phyloP scores from a whole-genome alignment of 2,888 invertebrate species.

The Hyalella azteca region DNA sequence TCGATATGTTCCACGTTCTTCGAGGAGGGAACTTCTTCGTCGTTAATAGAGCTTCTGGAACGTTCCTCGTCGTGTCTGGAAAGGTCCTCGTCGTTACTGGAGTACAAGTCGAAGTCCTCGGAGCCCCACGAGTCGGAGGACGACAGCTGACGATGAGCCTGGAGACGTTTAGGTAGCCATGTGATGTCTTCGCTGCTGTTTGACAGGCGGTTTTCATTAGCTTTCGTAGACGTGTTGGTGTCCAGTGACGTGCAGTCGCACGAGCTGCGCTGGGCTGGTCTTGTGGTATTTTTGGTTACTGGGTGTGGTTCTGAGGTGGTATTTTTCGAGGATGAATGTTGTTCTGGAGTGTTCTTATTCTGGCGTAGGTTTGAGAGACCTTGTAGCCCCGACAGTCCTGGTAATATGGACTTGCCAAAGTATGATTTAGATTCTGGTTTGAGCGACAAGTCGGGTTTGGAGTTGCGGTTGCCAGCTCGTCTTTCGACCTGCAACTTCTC shows the following conservation, averaged over 20 bases:
- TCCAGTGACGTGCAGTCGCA: too few species aligned
- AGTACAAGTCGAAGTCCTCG: constrained; percentile 59
- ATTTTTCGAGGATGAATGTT: not conserved
- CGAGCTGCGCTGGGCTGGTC: not conserved
- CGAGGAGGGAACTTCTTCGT: too few species aligned
- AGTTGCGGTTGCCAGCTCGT: not conserved
- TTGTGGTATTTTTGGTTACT: not conserved
- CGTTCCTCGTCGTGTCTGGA: not conserved
- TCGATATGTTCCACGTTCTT: too few species aligned
- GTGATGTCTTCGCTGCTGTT: constrained; percentile 6
- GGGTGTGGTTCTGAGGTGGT: not conserved
- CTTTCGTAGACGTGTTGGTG: too few species aligned
- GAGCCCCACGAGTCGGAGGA: constrained; percentile 73
- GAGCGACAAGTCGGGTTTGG: not conserved
- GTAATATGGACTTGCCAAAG: constrained; percentile 19
- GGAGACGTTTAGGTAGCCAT: not conserved
- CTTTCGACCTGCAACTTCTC: not conserved
- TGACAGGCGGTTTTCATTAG: not conserved
- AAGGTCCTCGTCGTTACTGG: constrained; percentile 58
- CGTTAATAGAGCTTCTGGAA: too few species aligned
- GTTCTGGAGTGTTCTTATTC: too few species aligned
- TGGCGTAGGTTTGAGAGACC: constrained; percentile 10
- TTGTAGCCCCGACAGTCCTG: not conserved
- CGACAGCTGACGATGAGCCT: constrained; percentile 61
- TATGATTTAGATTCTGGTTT: not conserved